Percentiles rank a stretch among this genome's conserved stretches.
phyloP scores from a whole-genome alignment of 2,113 vertebrate species.

The Pseudorhombus dupliciocellatus region DNA sequence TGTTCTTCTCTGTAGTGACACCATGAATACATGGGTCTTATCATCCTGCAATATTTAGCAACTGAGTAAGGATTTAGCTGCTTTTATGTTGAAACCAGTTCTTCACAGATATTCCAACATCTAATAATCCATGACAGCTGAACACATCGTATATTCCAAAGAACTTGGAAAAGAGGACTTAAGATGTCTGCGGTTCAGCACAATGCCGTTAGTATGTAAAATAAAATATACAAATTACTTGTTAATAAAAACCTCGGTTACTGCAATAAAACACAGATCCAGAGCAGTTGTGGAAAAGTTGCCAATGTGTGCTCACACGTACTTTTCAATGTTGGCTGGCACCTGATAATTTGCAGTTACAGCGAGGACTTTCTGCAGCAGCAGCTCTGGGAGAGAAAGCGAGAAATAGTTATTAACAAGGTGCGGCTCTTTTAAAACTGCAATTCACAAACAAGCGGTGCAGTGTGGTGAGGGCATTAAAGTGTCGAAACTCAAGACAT shows the following conservation, averaged over 20 bases:
- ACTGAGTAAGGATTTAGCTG: too few species aligned
- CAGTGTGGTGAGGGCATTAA: too few species aligned
- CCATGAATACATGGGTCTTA: too few species aligned
- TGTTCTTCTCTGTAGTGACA: too few species aligned
- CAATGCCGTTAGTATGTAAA: not conserved
- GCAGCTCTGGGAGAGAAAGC: slow-evolving; percentile 66
- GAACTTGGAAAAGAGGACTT: too few species aligned
- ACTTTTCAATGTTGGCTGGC: slow-evolving; percentile 77
- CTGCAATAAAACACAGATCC: not conserved
- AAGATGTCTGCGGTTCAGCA: not conserved
- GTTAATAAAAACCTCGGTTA: not conserved
- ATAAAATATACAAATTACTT: not conserved
- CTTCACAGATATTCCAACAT: too few species aligned
- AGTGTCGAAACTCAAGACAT: too few species aligned
- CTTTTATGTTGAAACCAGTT: too few species aligned
- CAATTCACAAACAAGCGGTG: not conserved
- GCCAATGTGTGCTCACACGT: slow-evolving; percentile 35
- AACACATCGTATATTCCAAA: too few species aligned
- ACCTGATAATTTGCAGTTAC: slow-evolving; percentile 63
- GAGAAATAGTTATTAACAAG: not conserved
- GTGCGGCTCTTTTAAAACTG: not conserved
- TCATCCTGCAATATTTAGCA: too few species aligned
- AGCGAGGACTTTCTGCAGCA: slow-evolving; percentile 81
- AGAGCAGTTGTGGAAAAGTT: not conserved
- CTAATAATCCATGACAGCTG: too few species aligned